Evolutionary conservation across 2,797 vertebrate genomes (phyloP), one percentile per base, ranked within the genome.

Genomic region (Enteromius fasciolatus): DNA sequence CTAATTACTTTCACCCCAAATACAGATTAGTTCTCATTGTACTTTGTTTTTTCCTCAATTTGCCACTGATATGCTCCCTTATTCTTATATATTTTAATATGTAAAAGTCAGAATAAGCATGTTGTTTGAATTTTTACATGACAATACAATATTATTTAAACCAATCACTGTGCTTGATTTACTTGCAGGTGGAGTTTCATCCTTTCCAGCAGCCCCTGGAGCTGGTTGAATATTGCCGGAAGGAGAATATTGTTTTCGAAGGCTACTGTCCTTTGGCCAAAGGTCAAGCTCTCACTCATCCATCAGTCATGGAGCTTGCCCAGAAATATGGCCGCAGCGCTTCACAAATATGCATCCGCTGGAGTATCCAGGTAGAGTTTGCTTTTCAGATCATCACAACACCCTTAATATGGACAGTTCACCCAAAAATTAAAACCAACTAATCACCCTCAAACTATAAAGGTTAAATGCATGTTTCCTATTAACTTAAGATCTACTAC

Each of bases 251-350:
- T 75, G 92, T 92, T 85, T 95, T 96, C 83, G 92, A 95, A 91
- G 95, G 94, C 36, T 95, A 93, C 87, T 94, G 93, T 84, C 94
- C 94, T 28, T 89, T 96, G 89, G 96, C 93, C 39, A 94, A 94
- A 89, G 93, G 93, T 69, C 90, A 95, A 86, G 92, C 90, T 15
- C 87, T 95, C 78, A 86, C 67, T 76, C 88, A 95, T 86, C 92
- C 93, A 18, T 78, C 83, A 5, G 15, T 96, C 86, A 23, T 91
- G 67, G 86, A 91, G 36, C 87, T 95, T 70, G 93, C 94, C 78
- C 90, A 92, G 85, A 95, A 95, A 76, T 92, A 94, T 0, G 54
- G 69, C 76, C 92, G 87, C 85, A 95, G 92, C 10, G 87, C 94
- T 31, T 93, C 94, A 63, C 95, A 95, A 88, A 94, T 96, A 75